Evolutionary conservation across 92 coral and sea anemone genomes (phyloP), one percentile per base, ranked within the genome.

Genomic region (Isaurus tuberculatus): DNA sequence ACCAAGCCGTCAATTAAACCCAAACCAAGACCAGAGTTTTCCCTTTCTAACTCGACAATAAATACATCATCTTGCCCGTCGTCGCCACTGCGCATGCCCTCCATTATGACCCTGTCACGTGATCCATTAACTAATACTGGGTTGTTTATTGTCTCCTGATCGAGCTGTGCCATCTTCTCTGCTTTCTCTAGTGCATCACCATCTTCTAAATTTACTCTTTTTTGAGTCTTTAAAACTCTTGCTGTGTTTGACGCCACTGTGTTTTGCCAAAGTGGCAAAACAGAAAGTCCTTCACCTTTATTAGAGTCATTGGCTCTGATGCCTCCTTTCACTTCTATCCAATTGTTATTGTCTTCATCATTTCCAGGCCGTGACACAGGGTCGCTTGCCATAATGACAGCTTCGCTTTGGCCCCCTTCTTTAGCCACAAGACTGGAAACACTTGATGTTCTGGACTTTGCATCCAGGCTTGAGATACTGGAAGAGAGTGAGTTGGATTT

Each of bases 1-100:
- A 97, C 99, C 98, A 97, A 67, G 15, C 99, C 99, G 85, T 97
- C 99, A 46, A 97, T 97, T 36, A 97, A 85, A 28, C 99, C 99
- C 75, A 97, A 90, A 3, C 99, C 99, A 53, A 97, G 94, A 61
- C 99, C 97, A 44, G 94, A 73, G 43, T 75, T 91, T 10, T 85
- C 95, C 72, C 90, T 90, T 25, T 92, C 93, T 82, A 97, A 79
- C 89, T 97, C 99, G 13, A 97, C 99, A 73, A 97, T 93, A 37
- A 97, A 97, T 75, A 97, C 99, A 85, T 97, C 99, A 92, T 97
- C 99, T 53, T 97, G 97, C 8, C 91, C 85, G 80, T 97, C 99
- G 83, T 91, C 91, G 17, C 87, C 94, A 44, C 90, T 91, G 43
- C 99, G 98, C 93, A 92, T 94, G 84, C 97, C 98, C 32, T 97